These are phyloP conservation scores for Colistium nudipinnis DNA, from an alignment of 2,113 vertebrate genomes.

Conservation along the genomic window DNA sequence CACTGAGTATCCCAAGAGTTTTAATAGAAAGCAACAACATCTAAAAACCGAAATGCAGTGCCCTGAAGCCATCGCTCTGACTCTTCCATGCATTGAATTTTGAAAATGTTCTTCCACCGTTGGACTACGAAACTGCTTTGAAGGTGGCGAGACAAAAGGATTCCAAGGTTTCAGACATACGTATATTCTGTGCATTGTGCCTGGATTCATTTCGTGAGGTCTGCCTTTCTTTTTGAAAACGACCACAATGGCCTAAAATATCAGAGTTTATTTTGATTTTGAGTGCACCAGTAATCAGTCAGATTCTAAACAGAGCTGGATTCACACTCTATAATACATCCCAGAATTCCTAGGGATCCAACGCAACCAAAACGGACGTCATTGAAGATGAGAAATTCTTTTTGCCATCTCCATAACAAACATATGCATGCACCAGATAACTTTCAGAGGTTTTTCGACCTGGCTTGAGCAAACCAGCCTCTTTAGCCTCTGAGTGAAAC, in stretches of 20 bases:
- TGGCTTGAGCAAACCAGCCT: conserved; percentile 37
- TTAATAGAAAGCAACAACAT: too few species aligned
- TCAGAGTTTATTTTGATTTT: not conserved
- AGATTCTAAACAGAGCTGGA: too few species aligned
- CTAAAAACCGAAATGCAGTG: too few species aligned
- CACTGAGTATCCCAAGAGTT: too few species aligned
- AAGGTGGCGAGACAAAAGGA: too few species aligned
- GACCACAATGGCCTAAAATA: not conserved
- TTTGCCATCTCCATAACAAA: conserved; percentile 36
- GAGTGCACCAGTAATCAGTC: not conserved
- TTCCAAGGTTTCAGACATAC: not conserved
- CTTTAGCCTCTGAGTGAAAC: conserved; percentile 40
- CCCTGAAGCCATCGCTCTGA: too few species aligned
- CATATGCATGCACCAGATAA: conserved; percentile 46
- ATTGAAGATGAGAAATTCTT: conserved; percentile 39
- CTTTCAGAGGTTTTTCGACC: conserved; percentile 57
- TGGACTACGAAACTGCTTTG: not conserved
- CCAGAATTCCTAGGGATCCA: too few species aligned
- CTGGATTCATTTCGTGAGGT: not conserved
- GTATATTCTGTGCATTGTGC: not conserved
- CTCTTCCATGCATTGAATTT: too few species aligned
- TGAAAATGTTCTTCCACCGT: not conserved
- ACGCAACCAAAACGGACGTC: too few species aligned
- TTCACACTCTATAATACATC: too few species aligned
- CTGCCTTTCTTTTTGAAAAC: not conserved